Evolutionary conservation across 2,113 vertebrate species (phyloP).

Genomic region (Caretta caretta): DNA sequence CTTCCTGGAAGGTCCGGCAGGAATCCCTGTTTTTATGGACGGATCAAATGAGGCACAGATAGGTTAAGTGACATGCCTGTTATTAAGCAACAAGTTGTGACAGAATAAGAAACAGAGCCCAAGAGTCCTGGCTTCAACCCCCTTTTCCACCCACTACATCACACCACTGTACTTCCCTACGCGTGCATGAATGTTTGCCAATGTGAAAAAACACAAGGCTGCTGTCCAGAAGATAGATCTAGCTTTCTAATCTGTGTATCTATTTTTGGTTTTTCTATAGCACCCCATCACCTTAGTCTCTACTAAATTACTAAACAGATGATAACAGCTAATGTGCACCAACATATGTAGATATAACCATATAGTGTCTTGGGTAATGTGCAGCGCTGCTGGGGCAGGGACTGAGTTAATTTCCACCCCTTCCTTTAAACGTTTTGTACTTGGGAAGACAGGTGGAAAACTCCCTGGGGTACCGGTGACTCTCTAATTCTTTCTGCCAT

Average conservation of each 20-base stretch:
- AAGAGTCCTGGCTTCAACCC: not conserved
- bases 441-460: not conserved
- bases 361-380: not conserved
- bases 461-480: not conserved
- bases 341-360: not conserved
- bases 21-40: rapidly evolving
- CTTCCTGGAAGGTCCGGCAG: rapidly evolving
- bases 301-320: not conserved
- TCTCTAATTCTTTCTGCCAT: not conserved
- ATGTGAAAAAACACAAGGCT: not conserved
- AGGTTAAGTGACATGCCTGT: rapidly evolving
- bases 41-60: not conserved
- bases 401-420: not conserved
- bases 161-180: rapidly evolving
- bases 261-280: rapidly evolving
- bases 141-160: not conserved
- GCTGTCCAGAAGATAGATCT: not conserved
- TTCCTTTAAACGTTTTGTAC: not conserved
- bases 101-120: not conserved
- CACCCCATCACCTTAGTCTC: not conserved
- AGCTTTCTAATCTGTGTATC: not conserved
- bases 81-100: rapidly evolving
- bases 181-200: not conserved
- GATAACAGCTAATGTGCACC: not conserved
- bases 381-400: not conserved